Base-by-base conservation (phyloP, 2,888 invertebrate genomes). In the Dendrolimus pini region DNA sequence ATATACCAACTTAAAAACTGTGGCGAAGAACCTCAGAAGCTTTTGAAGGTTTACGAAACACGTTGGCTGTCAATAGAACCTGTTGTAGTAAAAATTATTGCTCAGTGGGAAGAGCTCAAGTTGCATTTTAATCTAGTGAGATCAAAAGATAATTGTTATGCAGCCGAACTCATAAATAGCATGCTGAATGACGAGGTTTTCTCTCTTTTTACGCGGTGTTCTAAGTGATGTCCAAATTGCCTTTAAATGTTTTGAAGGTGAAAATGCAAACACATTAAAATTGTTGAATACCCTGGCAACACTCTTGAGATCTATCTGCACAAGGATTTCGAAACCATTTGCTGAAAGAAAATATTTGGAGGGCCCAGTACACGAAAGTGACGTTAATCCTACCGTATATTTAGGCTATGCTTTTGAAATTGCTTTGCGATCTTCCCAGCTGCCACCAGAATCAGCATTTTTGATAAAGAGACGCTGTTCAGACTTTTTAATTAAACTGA, bases 21-120 rank as follows among this genome's bases (percentile, higher is more conserved):
- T 54, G 71, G 69, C 14, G 61, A 70, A 42, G 53, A 62, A 52
- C 73, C 74, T 7, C 59, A 74, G 41, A 74, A 73, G 68, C 71
- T 75, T 41, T 58, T 66, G 10, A 60, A 66, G 57, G 41, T 62
- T 41, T 68, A 71, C 61, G 62, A 59, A 54, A 61, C 61, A 52
- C 61, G 61, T 9, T 61, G 60, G 61, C 55, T 63, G 41, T 61
- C 61, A n/a, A 52, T 63, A 14, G 59, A 63, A 42, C 42, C 30
- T 18, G 52, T 57, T 42, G 61, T 61, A 10, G 13, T 52, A 13
- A 58, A 59, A 30, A 61, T 63, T 30, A 55, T 63, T 42, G n/a
- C 57, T 41, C 61, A 63, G 56, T 63, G 62, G 60, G 58, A 60
- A 58, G 59, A 63, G 53, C 55, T 14, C 58, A 61, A 57, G 52